Evolutionary conservation across 2,888 invertebrate genomes (phyloP).

Genomic region (Spilosoma lubricipeda): DNA sequence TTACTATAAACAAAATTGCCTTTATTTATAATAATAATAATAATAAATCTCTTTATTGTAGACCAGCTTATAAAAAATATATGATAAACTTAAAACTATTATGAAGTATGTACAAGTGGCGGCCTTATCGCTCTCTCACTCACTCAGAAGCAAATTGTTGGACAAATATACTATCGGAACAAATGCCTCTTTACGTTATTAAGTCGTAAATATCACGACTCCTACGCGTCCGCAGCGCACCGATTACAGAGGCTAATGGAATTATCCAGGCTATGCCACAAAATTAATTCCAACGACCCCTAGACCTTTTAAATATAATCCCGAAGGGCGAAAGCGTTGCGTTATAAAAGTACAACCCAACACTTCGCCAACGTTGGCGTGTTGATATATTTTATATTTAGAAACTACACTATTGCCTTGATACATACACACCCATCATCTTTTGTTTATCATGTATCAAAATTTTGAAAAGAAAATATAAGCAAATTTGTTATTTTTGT

Average conservation of each 20-base stretch:
- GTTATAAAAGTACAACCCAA: conserved; percentile 60
- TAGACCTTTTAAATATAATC: conserved; percentile 68
- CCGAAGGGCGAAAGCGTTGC: conserved; percentile 58
- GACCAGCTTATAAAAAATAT: too few species aligned
- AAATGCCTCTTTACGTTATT: conserved; percentile 64
- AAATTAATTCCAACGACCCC: conserved; percentile 72
- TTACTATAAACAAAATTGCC: not conserved
- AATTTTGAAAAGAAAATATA: too few species aligned
- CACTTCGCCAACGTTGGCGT: conserved; percentile 36
- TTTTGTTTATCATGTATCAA: not conserved
- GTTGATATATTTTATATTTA: conserved; percentile 23
- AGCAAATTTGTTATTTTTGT: too few species aligned
- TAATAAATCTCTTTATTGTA: too few species aligned
- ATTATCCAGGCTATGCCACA: conserved; percentile 73
- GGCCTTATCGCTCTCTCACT: too few species aligned
- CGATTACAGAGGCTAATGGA: conserved; percentile 69
- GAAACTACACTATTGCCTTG: not conserved
- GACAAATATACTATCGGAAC: conserved; percentile 44
- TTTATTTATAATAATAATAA: too few species aligned
- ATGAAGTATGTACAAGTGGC: too few species aligned
- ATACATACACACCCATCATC: not conserved
- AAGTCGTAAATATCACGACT: conserved; percentile 67
- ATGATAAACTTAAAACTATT: too few species aligned
- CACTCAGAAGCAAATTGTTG: conserved; percentile 23
- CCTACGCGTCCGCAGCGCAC: conserved; percentile 52